Percentiles rank a stretch among this genome's conserved stretches.
Conservation (phyloP, 2,797 vertebrate genomes). For the Bovichtus variegatus region DNA sequence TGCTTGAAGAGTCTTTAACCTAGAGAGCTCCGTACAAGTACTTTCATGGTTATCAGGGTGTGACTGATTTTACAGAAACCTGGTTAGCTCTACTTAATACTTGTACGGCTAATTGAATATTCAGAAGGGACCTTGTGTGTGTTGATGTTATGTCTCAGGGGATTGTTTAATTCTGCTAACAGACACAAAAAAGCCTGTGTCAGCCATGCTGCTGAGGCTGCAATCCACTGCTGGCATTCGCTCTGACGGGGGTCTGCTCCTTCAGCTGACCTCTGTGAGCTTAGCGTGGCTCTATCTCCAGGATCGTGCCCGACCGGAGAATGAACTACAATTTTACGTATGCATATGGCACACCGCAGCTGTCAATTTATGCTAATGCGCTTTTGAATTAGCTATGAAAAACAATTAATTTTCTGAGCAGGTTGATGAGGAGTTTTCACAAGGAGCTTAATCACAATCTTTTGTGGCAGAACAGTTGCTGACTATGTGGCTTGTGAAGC, state of each 20-base stretch:
- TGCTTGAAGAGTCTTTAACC: slow-evolving; percentile 2
- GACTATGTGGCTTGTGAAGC: slow-evolving; percentile 60
- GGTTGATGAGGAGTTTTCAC: slow-evolving; percentile 75
- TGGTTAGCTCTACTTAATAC: slow-evolving; percentile 50
- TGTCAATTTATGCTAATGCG: slow-evolving; percentile 81
- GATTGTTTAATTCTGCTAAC: slow-evolving; percentile 83
- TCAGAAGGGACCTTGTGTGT: slow-evolving; percentile 74
- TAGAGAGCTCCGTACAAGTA: slow-evolving; percentile 11
- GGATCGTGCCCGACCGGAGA: slow-evolving; percentile 58
- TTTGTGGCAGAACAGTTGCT: slow-evolving; percentile 72
- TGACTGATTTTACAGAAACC: slow-evolving; percentile 43
- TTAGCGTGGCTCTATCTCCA: slow-evolving; percentile 62
- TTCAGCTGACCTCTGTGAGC: slow-evolving; percentile 77
- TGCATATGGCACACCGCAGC: slow-evolving; percentile 66
- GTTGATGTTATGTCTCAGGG: slow-evolving; percentile 79
- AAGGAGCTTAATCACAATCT: slow-evolving; percentile 71
- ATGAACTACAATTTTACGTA: slow-evolving; percentile 73
- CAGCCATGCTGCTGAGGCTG: slow-evolving; percentile 78
- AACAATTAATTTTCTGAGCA: slow-evolving; percentile 79
- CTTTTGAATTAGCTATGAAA: slow-evolving; percentile 78
- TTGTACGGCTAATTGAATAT: slow-evolving; percentile 73
- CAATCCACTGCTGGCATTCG: slow-evolving; percentile 71
- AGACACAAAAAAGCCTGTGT: slow-evolving; percentile 76
- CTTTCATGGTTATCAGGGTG: slow-evolving; percentile 24
- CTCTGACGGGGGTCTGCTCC: slow-evolving; percentile 70